Base-by-base conservation (phyloP, 2,113 vertebrate genomes). In the Psammodynastes pulverulentus region DNA sequence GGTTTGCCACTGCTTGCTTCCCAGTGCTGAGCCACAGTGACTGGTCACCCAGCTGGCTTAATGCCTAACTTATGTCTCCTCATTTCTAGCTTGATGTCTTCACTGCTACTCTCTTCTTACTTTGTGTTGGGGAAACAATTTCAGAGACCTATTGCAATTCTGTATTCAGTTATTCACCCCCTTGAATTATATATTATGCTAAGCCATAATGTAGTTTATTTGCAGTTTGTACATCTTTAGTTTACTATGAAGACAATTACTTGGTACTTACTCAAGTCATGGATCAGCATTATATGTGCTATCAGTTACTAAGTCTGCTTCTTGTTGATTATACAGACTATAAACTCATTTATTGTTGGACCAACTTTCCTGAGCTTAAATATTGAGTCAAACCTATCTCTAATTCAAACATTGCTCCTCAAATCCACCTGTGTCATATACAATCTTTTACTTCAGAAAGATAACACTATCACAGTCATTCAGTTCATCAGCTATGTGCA, bases 381-480 rank as follows among this genome's bases (percentile, higher is more conserved):
- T 43, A 52, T 52, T 87, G n/a, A 87, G 86, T 86, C 49, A 29
- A 79, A 79, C 23, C 0, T 79, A 52, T 86, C n/a, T 17, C 10
- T 88, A 91, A 53, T 91, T 94, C 86, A 17, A 39, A 39, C 24
- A 84, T 87, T 54, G 17, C 4, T 93, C 85, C 89, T 90, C 54
- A 87, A 39, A 19, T 93, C 94, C 19, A 15, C 45, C 4, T 8
- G 93, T 88, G 88, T 92, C 87, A 46, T 90, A 17, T 88, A 94
- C 92, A 93, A 92, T 95, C 92, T 94, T 13, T 90, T 88, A 9
- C 93, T 94, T 92, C 85, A 93, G 87, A 95, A 91, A 93, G 79
- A 72, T 10, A 0, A 56, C 53, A 89, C 92, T 72, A 84, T 88
- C 87, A 6, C 48, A 92, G 91, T 88, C 86, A 1, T 2, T 58